Evolutionary conservation across 2,888 invertebrate genomes (phyloP), one percentile per base, ranked within the genome.

Genomic region (Eledone cirrhosa): DNA sequence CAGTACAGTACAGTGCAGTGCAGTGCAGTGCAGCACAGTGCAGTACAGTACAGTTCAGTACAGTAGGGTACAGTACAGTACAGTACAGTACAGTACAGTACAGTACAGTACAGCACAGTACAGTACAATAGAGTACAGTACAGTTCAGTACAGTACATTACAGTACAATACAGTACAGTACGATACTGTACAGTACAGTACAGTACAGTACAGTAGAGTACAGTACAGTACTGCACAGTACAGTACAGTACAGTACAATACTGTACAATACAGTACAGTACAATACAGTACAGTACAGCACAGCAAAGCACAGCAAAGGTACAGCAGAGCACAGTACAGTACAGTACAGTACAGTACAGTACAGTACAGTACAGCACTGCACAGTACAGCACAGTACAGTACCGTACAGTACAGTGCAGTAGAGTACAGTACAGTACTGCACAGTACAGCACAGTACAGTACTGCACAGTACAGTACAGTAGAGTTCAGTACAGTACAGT

Each of bases 91-190:
- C 76, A 79, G 78, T 74, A 79, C 69, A 81, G 77, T 79, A 80
- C 76, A 81, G 77, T 77, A 79, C 76, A 81, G 80, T 67, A 80
- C 72, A 78, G 78, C 80, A n/a, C n/a, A n/a, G n/a, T n/a, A n/a
- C n/a, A n/a, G n/a, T n/a, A n/a, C n/a, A n/a, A n/a, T n/a, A n/a
- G n/a, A n/a, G n/a, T n/a, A n/a, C n/a, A n/a, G n/a, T n/a, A n/a
- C n/a, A n/a, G n/a, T n/a, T n/a, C n/a, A n/a, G n/a, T n/a, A n/a
- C n/a, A n/a, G n/a, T n/a, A n/a, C n/a, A n/a, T n/a, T n/a, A n/a
- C n/a, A n/a, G 77, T 80, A 80, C 67, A 82, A 65, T 53, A 67
- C 29, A 77, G 75, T 77, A 77, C 48, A 78, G 72, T 78, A 81
- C 53, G 72, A 74, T 78, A 77, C 76, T 78, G 78, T 74, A 79